Conservation (phyloP, 1,140 invertebrate species). For the Maniola jurtina region DNA sequence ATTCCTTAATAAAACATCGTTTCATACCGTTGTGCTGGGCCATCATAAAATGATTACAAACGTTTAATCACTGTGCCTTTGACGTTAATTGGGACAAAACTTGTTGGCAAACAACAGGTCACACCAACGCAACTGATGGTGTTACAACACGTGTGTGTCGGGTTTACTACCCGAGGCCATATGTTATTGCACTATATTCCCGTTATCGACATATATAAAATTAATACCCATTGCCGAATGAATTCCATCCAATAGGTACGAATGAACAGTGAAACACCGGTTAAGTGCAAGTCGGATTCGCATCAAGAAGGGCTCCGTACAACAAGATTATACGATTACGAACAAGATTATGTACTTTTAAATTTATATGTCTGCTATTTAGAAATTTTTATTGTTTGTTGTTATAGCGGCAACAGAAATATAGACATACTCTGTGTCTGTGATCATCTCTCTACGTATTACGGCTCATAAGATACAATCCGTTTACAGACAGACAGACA, state of each 20-base stretch:
- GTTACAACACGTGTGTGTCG: constrained; percentile 28
- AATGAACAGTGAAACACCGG: constrained; percentile 60
- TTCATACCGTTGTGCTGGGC: background rate
- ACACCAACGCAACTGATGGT: constrained; percentile 16
- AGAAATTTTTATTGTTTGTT: too few species aligned
- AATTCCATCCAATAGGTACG: constrained; percentile 44
- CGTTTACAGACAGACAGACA: too few species aligned
- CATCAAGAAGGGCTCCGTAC: too few species aligned
- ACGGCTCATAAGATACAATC: too few species aligned
- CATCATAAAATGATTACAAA: background rate
- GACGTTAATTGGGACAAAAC: constrained; percentile 6
- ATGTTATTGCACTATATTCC: constrained; percentile 48
- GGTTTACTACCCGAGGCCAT: constrained; percentile 29
- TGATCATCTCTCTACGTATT: too few species aligned
- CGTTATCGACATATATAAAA: constrained; percentile 61
- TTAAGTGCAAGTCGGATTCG: too few species aligned
- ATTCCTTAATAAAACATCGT: too few species aligned
- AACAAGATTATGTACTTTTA: too few species aligned
- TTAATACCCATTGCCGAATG: constrained; percentile 54
- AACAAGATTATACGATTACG: too few species aligned
- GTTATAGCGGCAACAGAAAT: too few species aligned
- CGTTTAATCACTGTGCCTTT: background rate
- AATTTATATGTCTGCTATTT: too few species aligned
- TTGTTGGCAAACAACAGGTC: constrained; percentile 18
- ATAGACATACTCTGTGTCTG: too few species aligned